These are phyloP conservation scores for Microctonus hyperodae DNA, from an alignment of 2,888 invertebrate genomes.

Conservation along the genomic window DNA sequence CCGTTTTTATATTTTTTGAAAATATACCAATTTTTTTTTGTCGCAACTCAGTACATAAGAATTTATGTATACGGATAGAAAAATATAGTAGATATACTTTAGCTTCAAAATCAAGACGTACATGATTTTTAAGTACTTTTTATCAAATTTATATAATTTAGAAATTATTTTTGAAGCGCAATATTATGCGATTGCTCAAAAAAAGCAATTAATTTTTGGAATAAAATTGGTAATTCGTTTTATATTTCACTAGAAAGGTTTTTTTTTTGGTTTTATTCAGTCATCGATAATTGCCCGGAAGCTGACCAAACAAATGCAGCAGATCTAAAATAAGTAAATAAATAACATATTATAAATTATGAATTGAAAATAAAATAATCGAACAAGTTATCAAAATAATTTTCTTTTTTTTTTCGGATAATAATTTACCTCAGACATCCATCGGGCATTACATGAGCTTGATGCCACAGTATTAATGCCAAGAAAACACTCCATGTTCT, in stretches of 20 bases:
- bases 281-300: conserved; percentile 31
- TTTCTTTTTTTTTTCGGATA: not conserved
- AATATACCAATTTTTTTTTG: not conserved
- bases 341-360: not conserved
- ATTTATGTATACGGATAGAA: not conserved
- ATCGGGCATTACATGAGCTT: conserved; percentile 69
- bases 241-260: not conserved
- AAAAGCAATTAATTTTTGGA: not conserved
- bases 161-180: conserved; percentile 10
- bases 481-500: conserved; percentile 81
- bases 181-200: not conserved
- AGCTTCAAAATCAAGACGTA: not conserved
- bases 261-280: conserved; percentile 1
- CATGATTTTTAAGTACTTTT: not conserved
- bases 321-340: conserved; percentile 42
- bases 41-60: not conserved
- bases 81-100: conserved; percentile 3
- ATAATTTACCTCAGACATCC: conserved; percentile 69
- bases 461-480: conserved; percentile 74
- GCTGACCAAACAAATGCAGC: conserved; percentile 49
- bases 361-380: conserved; percentile 6
- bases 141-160: not conserved
- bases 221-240: not conserved
- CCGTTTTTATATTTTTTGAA: not conserved
- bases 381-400: not conserved